Evolutionary conservation across 2,113 vertebrate genomes (phyloP).

Genomic region (Prochilodus magdalenae): DNA sequence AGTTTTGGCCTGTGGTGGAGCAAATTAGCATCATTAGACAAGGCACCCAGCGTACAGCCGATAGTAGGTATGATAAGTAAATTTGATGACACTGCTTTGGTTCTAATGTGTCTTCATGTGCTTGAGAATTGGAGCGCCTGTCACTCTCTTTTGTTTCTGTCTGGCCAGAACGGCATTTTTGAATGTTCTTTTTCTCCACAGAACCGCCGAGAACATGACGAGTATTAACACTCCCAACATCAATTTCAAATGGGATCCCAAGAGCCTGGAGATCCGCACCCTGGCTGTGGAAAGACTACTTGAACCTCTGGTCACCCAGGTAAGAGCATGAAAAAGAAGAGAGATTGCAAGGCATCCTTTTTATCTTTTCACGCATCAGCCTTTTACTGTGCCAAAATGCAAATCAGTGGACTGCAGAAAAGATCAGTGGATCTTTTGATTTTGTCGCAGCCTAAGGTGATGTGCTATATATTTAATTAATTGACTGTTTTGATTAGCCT

Average conservation of each 20-base stretch:
- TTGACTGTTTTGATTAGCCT: not conserved
- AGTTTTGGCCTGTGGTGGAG: conserved; percentile 15
- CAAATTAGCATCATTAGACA: conserved; percentile 11
- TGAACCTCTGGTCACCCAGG: conserved; percentile 97
- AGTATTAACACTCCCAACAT: conserved; percentile 90
- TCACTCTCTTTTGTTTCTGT: conserved; percentile 5
- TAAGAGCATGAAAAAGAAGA: conserved; percentile 60
- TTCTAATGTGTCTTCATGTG: not conserved
- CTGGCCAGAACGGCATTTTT: not conserved
- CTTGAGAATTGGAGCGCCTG: conserved; percentile 6
- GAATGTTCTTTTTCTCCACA: conserved; percentile 34
- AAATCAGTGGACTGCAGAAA: not conserved
- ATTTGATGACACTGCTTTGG: not conserved
- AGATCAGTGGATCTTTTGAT: conserved; percentile 4
- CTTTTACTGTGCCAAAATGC: not conserved
- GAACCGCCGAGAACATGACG: conserved; percentile 81
- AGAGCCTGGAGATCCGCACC: conserved; percentile 97
- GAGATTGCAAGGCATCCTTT: not conserved
- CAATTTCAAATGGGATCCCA: conserved; percentile 99
- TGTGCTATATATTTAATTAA: not conserved
- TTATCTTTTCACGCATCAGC: conserved; percentile 3
- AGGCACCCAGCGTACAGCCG: not conserved
- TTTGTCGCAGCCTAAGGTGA: not conserved
- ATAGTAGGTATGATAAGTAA: not conserved
- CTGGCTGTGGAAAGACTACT: conserved; percentile 94